These are phyloP conservation scores for Drosophila sordidapex DNA, from an alignment of 2,888 invertebrate genomes.

Conservation along the genomic window DNA sequence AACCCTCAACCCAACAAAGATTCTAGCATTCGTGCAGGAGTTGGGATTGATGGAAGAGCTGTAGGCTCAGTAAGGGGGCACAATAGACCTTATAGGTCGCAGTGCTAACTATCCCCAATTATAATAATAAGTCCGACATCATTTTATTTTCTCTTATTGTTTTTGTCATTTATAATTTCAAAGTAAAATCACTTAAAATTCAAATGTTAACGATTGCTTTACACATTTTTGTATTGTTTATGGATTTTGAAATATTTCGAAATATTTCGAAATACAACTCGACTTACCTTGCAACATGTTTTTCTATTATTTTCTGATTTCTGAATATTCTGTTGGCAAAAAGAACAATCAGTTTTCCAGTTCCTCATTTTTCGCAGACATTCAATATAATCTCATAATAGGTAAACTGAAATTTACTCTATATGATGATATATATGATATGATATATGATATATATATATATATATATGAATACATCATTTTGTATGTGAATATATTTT, in stretches of 20 bases:
- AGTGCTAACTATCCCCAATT: no score
- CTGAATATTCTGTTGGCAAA: background rate
- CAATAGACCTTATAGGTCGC: no score
- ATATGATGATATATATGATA: no score
- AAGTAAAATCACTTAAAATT: no score
- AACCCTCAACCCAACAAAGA: no score
- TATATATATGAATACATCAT: background rate
- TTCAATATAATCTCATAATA: background rate
- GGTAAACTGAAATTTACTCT: background rate
- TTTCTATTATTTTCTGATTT: background rate
- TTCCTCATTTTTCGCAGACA: background rate
- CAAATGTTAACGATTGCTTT: background rate
- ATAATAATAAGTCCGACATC: no score
- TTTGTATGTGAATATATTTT: background rate
- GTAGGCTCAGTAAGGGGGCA: no score
- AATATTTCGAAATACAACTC: background rate
- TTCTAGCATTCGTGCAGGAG: no score
- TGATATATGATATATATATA: background rate
- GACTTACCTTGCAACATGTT: background rate
- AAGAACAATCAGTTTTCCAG: background rate
- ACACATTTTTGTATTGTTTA: no score
- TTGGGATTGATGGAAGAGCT: no score
- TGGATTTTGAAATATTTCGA: background rate
- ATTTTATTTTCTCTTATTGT: no score
- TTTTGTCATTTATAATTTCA: no score